Conservation (phyloP, 2,113 vertebrate species). For the Petromus typicus region DNA sequence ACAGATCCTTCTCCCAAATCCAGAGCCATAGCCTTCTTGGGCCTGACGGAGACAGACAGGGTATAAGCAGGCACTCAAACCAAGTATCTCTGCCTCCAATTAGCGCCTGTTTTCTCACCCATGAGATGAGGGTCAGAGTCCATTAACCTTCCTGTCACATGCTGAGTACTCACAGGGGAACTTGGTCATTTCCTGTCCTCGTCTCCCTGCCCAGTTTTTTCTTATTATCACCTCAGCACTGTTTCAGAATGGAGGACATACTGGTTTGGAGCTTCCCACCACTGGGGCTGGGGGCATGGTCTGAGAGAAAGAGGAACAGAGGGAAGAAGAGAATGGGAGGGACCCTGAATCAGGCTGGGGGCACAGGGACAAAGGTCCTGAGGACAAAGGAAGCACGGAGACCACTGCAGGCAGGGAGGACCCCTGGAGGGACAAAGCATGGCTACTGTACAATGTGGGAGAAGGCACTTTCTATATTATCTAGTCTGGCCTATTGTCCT, state of each 20-base stretch:
- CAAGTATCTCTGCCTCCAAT: neutral
- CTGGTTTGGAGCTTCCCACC: neutral
- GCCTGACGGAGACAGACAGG: neutral
- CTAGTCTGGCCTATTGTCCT: neutral
- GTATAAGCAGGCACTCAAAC: neutral
- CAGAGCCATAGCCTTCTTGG: neutral
- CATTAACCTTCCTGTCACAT: neutral
- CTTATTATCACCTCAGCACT: neutral
- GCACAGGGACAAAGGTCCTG: neutral
- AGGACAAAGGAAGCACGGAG: neutral
- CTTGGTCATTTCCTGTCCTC: neutral
- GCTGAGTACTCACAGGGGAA: neutral
- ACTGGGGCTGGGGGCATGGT: neutral
- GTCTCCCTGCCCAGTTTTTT: neutral
- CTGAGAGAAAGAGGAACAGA: neutral
- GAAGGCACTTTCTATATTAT: neutral
- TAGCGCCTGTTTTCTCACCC: neutral
- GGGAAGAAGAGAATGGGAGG: neutral
- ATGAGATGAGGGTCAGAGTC: neutral
- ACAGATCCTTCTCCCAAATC: neutral
- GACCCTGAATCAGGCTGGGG: neutral
- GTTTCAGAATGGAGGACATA: neutral
- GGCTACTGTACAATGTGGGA: neutral
- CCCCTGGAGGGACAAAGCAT: neutral
- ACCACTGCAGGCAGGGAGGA: neutral